phyloP scores from a whole-genome alignment of 1,140 invertebrate genomes.

The Dendrolimus kikuchii region DNA sequence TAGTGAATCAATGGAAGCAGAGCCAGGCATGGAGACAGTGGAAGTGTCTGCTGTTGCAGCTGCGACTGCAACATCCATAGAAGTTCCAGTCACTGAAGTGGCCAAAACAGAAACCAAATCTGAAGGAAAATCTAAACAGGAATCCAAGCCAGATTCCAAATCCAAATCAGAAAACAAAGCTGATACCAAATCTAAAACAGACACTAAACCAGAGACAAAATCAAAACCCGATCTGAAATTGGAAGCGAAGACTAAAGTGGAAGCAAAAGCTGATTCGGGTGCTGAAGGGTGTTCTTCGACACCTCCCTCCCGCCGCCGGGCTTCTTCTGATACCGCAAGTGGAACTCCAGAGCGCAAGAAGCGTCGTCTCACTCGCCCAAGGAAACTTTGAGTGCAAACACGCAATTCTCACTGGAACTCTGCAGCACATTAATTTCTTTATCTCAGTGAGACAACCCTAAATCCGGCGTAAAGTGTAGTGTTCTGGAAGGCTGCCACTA shows the following conservation, averaged over 20 bases:
- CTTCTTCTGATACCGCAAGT: conserved; percentile 29
- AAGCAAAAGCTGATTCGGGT: conserved; percentile 14
- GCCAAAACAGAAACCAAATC: conserved; percentile 6
- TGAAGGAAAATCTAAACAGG: conserved; percentile 7
- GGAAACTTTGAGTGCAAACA: conserved; percentile 41
- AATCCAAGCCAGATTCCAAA: conserved; percentile 12
- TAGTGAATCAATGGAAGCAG: conserved; percentile 17
- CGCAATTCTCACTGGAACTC: neutral
- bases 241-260: conserved; percentile 4
- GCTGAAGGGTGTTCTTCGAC: conserved; percentile 20
- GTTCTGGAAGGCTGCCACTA: too few relatives aligned
- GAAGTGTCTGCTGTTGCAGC: conserved; percentile 9
- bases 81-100: conserved; percentile 13
- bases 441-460: too few relatives aligned
- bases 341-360: conserved; percentile 56
- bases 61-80: conserved; percentile 13
- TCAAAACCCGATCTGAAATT: conserved; percentile 4
- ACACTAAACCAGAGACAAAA: conserved; percentile 8
- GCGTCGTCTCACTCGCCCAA: conserved; percentile 52
- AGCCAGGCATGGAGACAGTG: conserved; percentile 19
- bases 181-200: conserved; percentile 12
- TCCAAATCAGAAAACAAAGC: conserved; percentile 8
- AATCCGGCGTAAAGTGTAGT: too few relatives aligned
- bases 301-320: conserved; percentile 36
- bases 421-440: neutral